phyloP scores from a whole-genome alignment of 2,797 vertebrate species.

The Salarias fasciatus region DNA sequence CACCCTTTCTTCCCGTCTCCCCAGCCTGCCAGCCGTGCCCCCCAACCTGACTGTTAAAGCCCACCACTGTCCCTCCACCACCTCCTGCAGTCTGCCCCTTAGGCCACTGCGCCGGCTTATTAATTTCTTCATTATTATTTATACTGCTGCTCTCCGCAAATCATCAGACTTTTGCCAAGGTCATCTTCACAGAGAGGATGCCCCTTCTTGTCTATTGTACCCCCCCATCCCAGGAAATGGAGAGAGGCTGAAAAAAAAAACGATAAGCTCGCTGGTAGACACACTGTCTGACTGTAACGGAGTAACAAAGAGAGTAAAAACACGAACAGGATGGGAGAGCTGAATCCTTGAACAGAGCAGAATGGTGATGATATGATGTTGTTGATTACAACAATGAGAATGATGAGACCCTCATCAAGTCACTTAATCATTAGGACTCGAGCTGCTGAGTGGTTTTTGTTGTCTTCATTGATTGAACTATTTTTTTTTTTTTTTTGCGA shows the following conservation, averaged over 20 bases:
- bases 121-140: conserved; percentile 85
- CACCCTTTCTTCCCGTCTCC: conserved; percentile 40
- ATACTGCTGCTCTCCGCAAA: conserved; percentile 74
- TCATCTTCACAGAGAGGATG: conserved; percentile 68
- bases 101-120: conserved; percentile 75
- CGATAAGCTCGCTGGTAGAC: conserved; percentile 36
- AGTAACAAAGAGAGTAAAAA: conserved; percentile 50
- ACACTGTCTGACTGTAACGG: conserved; percentile 28
- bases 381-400: conserved; percentile 16
- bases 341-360: conserved; percentile 5
- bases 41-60: conserved; percentile 39
- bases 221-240: conserved; percentile 59
- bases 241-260: conserved; percentile 48
- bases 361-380: conserved; percentile 18
- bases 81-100: conserved; percentile 64
- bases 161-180: conserved; percentile 80
- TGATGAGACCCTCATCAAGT: conserved; percentile 31
- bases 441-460: conserved; percentile 23
- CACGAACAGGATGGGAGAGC: conserved; percentile 4
- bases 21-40: conserved; percentile 38
- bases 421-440: conserved; percentile 6
- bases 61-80: conserved; percentile 27
- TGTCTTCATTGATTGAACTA: conserved; percentile 21
- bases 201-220: conserved; percentile 52
- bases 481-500: conserved; percentile 12